These are phyloP conservation scores for Berghia stephanieae DNA, from an alignment of 1,140 invertebrate species.

Conservation along the genomic window DNA sequence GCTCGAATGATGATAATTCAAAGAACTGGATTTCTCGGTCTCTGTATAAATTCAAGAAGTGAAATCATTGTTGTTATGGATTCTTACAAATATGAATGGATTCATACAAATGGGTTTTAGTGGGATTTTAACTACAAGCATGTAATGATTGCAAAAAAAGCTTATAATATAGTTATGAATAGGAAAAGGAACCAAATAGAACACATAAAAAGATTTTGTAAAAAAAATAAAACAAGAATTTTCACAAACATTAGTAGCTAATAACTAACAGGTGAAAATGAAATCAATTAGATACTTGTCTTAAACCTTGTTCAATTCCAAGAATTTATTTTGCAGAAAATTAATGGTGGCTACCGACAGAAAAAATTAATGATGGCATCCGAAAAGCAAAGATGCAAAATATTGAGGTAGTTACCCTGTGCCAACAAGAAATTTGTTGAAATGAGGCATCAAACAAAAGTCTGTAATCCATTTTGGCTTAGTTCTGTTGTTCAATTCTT, in stretches of 20 bases:
- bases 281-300: too few species aligned
- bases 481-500: slow-evolving; percentile 39
- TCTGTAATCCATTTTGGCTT: slow-evolving; percentile 68
- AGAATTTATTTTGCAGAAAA: not conserved
- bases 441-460: slow-evolving; percentile 64
- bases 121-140: too few species aligned
- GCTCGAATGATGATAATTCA: slow-evolving; percentile 67
- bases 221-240: not conserved
- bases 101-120: too few species aligned
- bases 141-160: too few species aligned
- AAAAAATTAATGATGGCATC: not conserved
- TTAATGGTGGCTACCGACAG: not conserved
- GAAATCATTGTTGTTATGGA: not conserved
- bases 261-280: too few species aligned
- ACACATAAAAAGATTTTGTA: too few species aligned
- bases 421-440: slow-evolving; percentile 65
- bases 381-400: not conserved
- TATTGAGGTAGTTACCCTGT: slow-evolving; percentile 59
- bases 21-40: slow-evolving; percentile 68
- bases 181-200: too few species aligned
- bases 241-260: too few species aligned
- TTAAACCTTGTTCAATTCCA: not conserved
- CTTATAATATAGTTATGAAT: too few species aligned
- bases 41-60: slow-evolving; percentile 45
- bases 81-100: too few species aligned